Evolutionary conservation across 2,888 invertebrate species (phyloP), one percentile per base, ranked within the genome.

Genomic region (Yponomeuta plumbellus): DNA sequence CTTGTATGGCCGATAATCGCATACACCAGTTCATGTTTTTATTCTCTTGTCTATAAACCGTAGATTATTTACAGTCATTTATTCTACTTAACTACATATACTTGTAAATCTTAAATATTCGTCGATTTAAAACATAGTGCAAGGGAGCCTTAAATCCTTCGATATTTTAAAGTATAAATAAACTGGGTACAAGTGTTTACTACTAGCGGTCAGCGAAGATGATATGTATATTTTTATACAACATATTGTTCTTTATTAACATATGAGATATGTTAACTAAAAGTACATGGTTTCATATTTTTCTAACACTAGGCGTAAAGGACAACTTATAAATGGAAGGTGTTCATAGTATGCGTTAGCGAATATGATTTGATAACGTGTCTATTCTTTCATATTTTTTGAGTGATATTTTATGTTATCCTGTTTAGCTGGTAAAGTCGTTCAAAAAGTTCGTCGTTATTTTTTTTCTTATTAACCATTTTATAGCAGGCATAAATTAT

Each of bases 231-330:
- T 90, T 90, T 90, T 90, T 90, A 88, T 89, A 89, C 86, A 88
- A 80, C 84, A 87, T 89, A 88, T 90, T 88, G 87, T 87, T 87
- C 87, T 90, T 88, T 88, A 89, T 86, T 89, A 89, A 89, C 89
- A 89, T 90, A 89, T 89, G 83, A 84, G 83, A 90, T 90, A 89
- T 90, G 90, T 90, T 89, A 87, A 88, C 85, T 84, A 81, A 88
- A 89, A 88, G 88, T 89, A 88, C 87, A 88, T 89, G 82, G 83
- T 88, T 90, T 89, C 88, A 86, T 90, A 90, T 90, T 90, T 90
- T 90, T 90, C 88, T 90, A 90, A 88, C 83, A 81, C 84, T 86
- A 84, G 83, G 74, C 81, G 81, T 83, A 83, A 81, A 76, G 78
- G 78, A 83, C 86, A 85, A 86, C 84, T 86, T 84, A 76, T 77